These are phyloP conservation scores for Alosa sapidissima DNA, from an alignment of 2,797 vertebrate species.

Conservation along the genomic window DNA sequence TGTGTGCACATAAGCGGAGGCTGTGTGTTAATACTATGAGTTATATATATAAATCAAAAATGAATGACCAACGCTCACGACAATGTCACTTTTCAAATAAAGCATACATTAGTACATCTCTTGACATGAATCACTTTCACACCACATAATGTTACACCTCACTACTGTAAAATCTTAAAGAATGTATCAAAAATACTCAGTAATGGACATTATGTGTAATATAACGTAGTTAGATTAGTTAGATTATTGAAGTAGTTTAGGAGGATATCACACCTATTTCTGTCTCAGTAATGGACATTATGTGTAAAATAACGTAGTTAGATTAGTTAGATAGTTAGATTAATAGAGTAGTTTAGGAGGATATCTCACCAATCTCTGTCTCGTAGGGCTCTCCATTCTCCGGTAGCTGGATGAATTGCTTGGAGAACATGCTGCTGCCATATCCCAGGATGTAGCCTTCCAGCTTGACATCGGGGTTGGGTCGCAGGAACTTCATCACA, in stretches of 20 bases:
- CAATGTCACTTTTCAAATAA: neutral
- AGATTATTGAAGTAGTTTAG: too few species aligned
- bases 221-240: neutral
- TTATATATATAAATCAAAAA: neutral
- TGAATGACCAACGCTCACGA: neutral
- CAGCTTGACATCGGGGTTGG: conserved; percentile 76
- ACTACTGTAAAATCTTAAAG: neutral
- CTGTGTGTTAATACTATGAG: neutral
- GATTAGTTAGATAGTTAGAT: too few species aligned
- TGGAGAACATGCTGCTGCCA: conserved; percentile 81
- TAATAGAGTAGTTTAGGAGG: neutral
- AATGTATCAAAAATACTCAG: neutral
- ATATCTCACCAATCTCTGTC: conserved; percentile 81
- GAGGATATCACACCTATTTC: too few species aligned
- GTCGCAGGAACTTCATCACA: conserved; percentile 80
- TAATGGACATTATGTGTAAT: neutral
- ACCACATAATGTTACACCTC: neutral
- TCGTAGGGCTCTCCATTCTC: conserved; percentile 75
- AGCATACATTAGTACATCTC: neutral
- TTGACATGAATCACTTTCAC: neutral
- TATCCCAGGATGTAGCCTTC: conserved; percentile 87
- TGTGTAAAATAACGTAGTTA: neutral
- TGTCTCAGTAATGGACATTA: neutral
- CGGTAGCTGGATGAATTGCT: conserved; percentile 84
- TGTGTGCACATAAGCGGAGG: too few species aligned